Base-by-base conservation (phyloP, 2,113 vertebrate genomes). In the Platichthys flesus region DNA sequence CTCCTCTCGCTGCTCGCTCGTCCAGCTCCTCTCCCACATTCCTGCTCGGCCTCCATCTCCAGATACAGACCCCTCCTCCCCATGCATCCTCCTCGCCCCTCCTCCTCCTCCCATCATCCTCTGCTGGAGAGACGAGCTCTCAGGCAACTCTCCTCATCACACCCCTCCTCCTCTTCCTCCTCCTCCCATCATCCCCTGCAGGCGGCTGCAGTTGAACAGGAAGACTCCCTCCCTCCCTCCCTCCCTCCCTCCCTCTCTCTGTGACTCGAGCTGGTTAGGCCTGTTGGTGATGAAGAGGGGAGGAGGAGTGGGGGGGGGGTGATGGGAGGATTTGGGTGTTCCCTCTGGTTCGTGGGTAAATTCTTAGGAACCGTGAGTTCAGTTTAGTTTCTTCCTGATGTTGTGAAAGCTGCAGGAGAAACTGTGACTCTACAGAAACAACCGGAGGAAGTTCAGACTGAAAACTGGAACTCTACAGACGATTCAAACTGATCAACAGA, bases 21-120 rank as follows among this genome's bases (percentile, higher is more conserved):
- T 72, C 62, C 24, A 31, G 57, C 76, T 75, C 59, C 68, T 77
- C 89, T 83, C 71, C 68, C 71, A 71, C 88, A 91, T 91, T 91
- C 90, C 87, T 84, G 65, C 84, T 78, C 64, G 71, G 52, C 79
- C 78, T 88, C 76, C 85, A 90, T 84, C 84, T 83, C 88, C 71
- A 76, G 76, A 90, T 76, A 69, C 82, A 88, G 88, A 85, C 87
- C 88, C 85, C 88, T 85, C 82, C 67, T 37, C 58, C 40, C 16
- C 47, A 14, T 49, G 14, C 52, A 2, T 45, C 62, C 37, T 51
- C 80, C 74, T 76, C 45, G 74, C 62, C 49, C 74, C 90, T 81
- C 74, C 76, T 71, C 69, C 73, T 62, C 71, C 82, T 80, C 85
- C 84, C 84, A 81, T 79, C 81, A 72, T 85, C 84, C 84, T 68